phyloP scores from a whole-genome alignment of 1,140 invertebrate species.

The Cotesia glomerata region DNA sequence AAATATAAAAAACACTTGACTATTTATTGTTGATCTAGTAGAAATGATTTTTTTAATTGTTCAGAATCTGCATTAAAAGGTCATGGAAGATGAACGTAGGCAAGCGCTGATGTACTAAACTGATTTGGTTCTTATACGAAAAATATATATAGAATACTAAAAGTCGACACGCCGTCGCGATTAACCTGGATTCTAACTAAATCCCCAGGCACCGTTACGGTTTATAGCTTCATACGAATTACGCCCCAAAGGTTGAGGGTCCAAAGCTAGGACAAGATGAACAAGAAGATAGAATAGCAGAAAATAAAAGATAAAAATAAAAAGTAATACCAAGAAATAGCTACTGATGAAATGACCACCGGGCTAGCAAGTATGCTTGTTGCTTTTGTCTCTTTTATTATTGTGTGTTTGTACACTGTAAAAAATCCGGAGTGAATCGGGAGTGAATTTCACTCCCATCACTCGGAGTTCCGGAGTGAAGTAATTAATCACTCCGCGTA shows the following conservation, averaged over 20 bases:
- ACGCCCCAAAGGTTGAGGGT: constrained; percentile 3
- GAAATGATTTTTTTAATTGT: neutral
- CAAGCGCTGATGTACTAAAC: neutral
- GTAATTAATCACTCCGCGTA: too few species aligned
- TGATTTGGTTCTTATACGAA: neutral
- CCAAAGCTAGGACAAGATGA: neutral
- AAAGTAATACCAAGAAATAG: neutral
- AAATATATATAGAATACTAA: neutral
- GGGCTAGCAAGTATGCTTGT: too few species aligned
- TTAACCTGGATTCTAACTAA: constrained; percentile 18
- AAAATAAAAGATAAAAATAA: neutral
- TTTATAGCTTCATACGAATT: constrained; percentile 11
- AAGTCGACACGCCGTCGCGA: constrained; percentile 23
- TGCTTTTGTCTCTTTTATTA: too few species aligned
- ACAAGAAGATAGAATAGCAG: neutral
- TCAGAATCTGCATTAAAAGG: neutral
- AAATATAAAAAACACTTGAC: neutral
- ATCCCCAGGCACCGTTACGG: constrained; percentile 15
- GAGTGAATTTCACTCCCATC: too few species aligned
- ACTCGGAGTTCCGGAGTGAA: too few species aligned
- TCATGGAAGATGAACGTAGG: neutral
- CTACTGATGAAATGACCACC: neutral
- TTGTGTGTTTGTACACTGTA: too few species aligned
- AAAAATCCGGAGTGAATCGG: too few species aligned
- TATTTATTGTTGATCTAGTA: neutral